Evolutionary conservation across 1,140 invertebrate genomes (phyloP).

Genomic region (Matsumurasca onukii): DNA sequence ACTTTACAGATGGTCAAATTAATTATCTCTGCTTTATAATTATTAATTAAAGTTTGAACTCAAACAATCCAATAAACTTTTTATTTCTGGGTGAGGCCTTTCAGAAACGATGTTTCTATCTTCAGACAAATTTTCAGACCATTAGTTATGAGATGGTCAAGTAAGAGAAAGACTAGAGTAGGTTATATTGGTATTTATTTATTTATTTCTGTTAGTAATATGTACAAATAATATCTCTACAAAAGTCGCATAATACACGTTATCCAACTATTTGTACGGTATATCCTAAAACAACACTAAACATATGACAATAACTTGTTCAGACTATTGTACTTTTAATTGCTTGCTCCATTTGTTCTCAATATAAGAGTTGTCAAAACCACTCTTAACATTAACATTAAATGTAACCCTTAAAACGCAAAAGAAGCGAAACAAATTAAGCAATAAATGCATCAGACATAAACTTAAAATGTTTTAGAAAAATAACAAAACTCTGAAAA

Average conservation of each 20-base stretch:
- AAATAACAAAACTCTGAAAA: neutral
- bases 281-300: slow-evolving; percentile 6
- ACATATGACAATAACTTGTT: slow-evolving; percentile 1
- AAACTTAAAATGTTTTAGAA: neutral
- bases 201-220: slow-evolving; percentile 31
- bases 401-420: neutral
- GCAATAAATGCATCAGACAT: neutral
- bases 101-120: no score
- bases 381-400: neutral
- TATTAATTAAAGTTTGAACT: no score
- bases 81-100: no score
- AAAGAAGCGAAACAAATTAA: neutral
- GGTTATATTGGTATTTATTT: slow-evolving; percentile 28
- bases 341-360: neutral
- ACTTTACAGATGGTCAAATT: no score
- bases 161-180: no score
- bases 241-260: slow-evolving; percentile 23
- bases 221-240: slow-evolving; percentile 31
- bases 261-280: no score
- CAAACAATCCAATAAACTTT: no score
- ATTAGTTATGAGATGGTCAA: no score
- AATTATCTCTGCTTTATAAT: no score
- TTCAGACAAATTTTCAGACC: no score
- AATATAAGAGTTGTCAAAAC: neutral
- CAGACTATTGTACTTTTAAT: slow-evolving; percentile 5